A percentile compares a stretch with the other conserved stretches of the same genome.
Conservation (phyloP, 2,888 invertebrate species). For the Caenorhabditis plicata region DNA sequence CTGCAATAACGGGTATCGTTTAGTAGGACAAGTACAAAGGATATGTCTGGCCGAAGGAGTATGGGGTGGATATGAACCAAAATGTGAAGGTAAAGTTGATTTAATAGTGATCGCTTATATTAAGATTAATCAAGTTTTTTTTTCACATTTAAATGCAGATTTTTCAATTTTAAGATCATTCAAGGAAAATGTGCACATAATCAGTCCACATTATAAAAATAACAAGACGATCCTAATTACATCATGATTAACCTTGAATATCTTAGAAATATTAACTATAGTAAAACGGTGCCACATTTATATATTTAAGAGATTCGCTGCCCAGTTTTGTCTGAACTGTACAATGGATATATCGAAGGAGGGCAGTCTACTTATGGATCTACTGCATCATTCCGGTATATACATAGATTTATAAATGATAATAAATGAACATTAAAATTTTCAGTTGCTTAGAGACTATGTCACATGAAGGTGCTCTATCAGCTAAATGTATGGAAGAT, state of each 20-base stretch:
- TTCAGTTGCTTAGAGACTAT: slow-evolving; percentile 82
- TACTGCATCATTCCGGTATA: slow-evolving; percentile 37
- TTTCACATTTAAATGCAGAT: slow-evolving; percentile 2
- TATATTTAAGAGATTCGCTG: slow-evolving; percentile 85
- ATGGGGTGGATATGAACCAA: slow-evolving; percentile 89
- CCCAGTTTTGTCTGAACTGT: slow-evolving; percentile 86
- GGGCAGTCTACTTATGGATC: slow-evolving; percentile 85
- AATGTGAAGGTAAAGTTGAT: slow-evolving; percentile 77
- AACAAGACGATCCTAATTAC: too few species aligned
- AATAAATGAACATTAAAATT: slow-evolving; percentile 65
- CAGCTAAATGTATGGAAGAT: slow-evolving; percentile 82
- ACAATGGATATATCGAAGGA: slow-evolving; percentile 84
- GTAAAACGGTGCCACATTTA: too few species aligned
- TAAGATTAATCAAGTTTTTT: slow-evolving; percentile 1
- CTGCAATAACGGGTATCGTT: slow-evolving; percentile 75
- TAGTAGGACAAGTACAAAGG: slow-evolving; percentile 85
- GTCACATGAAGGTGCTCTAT: slow-evolving; percentile 68
- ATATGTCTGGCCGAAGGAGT: slow-evolving; percentile 89
- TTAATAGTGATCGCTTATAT: background rate
- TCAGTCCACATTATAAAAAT: too few species aligned
- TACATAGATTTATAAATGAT: slow-evolving; percentile 52
- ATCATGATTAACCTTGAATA: too few species aligned
- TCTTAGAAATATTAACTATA: too few species aligned
- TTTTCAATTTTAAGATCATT: too few species aligned
- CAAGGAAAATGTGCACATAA: too few species aligned